Evolutionary conservation across 1,140 invertebrate species (phyloP).

Genomic region (Drosophila mojavensis): DNA sequence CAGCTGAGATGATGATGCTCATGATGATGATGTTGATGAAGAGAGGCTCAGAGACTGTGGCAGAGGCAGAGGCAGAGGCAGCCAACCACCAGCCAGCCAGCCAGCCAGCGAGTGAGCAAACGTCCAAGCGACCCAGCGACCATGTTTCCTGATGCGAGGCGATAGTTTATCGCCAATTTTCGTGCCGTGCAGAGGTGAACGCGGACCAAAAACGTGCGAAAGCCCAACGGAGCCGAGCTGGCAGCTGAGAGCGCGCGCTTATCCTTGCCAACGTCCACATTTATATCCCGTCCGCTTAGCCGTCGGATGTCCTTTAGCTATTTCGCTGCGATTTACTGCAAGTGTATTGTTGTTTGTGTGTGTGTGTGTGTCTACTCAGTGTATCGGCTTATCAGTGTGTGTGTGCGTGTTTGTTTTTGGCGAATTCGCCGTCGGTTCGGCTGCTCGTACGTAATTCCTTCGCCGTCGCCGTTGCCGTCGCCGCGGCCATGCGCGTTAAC

Average conservation of each 20-base stretch:
- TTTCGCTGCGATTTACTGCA: conserved; percentile 23
- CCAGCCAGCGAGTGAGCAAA: conserved; percentile 40
- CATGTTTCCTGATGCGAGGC: conserved; percentile 84
- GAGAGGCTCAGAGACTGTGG: conserved; percentile 12
- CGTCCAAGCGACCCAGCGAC: conserved; percentile 75
- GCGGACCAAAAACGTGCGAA: conserved; percentile 83
- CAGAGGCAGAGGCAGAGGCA: conserved; percentile 18
- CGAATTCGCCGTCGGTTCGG: conserved; percentile 27
- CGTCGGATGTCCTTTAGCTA: conserved; percentile 17
- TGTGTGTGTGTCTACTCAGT: not conserved
- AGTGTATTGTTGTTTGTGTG: not conserved
- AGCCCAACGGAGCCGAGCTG: conserved; percentile 25
- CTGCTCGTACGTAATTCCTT: conserved; percentile 8
- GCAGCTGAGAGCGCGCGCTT: not conserved
- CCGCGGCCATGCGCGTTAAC: conserved; percentile 76
- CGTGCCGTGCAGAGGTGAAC: conserved; percentile 84
- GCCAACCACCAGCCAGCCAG: conserved; percentile 50
- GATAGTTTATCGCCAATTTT: conserved; percentile 84
- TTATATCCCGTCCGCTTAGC: conserved; percentile 1
- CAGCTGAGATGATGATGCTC: conserved; percentile 30
- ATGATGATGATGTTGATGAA: conserved; percentile 26
- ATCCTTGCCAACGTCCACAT: not conserved
- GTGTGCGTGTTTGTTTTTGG: conserved; percentile 5
- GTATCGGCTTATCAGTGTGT: conserved; percentile 4
- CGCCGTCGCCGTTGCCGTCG: conserved; percentile 19